phyloP scores from a whole-genome alignment of 2,888 invertebrate genomes.

The Trachelus iudaicus region DNA sequence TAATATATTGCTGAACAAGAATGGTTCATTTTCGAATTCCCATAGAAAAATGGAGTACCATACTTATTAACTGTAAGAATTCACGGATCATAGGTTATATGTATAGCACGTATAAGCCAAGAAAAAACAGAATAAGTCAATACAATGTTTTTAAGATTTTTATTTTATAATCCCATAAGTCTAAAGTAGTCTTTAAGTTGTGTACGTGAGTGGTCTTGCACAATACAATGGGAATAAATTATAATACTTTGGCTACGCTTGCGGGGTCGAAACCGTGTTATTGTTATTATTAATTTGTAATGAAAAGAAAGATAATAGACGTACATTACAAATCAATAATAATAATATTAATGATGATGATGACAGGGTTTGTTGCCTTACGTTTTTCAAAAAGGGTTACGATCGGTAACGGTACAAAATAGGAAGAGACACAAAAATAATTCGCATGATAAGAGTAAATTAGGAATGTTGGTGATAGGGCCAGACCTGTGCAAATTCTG shows the following conservation, averaged over 20 bases:
- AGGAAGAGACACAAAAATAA: constrained; percentile 26
- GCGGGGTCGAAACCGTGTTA: constrained; percentile 53
- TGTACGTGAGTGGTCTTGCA: constrained; percentile 62
- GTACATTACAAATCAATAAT: constrained; percentile 13
- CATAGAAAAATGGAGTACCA: neutral
- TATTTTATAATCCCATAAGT: constrained; percentile 65
- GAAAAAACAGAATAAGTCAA: neutral
- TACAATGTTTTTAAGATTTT: constrained; percentile 41
- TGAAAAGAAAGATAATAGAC: constrained; percentile 16
- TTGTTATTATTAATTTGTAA: constrained; percentile 21
- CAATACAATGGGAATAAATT: constrained; percentile 66
- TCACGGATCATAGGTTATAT: neutral
- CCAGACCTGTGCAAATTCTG: neutral
- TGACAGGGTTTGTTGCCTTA: neutral
- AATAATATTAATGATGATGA: neutral
- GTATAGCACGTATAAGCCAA: constrained; percentile 34
- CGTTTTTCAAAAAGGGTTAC: constrained; percentile 15
- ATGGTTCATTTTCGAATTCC: neutral
- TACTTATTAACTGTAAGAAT: neutral
- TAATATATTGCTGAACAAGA: neutral
- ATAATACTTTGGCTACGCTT: constrained; percentile 66
- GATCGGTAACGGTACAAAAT: constrained; percentile 40
- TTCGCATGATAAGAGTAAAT: constrained; percentile 14
- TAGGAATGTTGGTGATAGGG: neutral
- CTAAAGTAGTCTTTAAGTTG: constrained; percentile 63